These are phyloP conservation scores for Hydrotaea diabolus DNA, from an alignment of 2,888 invertebrate genomes.

Conservation along the genomic window DNA sequence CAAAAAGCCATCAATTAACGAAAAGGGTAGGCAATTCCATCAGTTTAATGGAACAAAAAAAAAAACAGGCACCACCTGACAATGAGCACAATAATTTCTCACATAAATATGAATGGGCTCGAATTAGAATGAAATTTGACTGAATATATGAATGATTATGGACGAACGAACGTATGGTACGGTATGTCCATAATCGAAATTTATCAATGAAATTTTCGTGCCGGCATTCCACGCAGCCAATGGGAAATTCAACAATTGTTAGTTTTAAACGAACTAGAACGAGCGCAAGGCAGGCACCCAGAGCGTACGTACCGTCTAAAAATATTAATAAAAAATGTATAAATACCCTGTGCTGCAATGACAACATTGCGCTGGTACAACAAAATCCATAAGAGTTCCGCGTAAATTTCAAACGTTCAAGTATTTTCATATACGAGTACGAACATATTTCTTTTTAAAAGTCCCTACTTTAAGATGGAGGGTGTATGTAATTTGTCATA, in stretches of 20 bases:
- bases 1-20: not conserved
- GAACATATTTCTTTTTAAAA: no score
- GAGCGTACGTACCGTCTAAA: not conserved
- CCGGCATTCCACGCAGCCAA: not conserved
- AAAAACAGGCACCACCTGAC: conserved; percentile 5
- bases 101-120: conserved; percentile 6
- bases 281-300: not conserved
- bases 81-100: conserved; percentile 5
- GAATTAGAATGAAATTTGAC: not conserved
- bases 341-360: not conserved
- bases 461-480: no score
- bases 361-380: not conserved
- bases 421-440: no score
- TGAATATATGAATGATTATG: not conserved
- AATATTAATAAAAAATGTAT: conserved; percentile 22
- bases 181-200: not conserved
- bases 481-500: no score
- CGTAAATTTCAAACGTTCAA: no score
- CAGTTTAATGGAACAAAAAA: not conserved
- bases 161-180: no score
- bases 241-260: conserved; percentile 21
- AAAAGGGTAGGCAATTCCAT: not conserved
- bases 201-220: not conserved
- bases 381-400: not conserved
- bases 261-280: not conserved